phyloP scores from a whole-genome alignment of 1,140 invertebrate species.

The Pachypsylla venusta region DNA sequence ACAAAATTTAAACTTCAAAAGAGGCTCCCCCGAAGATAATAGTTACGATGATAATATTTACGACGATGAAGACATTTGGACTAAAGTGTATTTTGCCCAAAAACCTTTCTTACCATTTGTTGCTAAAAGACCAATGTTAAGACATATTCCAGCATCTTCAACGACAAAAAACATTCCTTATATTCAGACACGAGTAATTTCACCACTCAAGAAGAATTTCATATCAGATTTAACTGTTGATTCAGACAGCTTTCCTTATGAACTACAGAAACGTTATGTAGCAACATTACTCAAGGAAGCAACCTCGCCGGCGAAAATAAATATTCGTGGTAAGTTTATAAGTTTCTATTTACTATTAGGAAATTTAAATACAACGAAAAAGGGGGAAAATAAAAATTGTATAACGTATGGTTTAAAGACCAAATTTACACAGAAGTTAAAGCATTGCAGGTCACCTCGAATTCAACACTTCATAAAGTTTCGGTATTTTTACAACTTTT shows the following conservation, averaged over 20 bases:
- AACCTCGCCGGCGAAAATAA: background rate
- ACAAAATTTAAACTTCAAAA: background rate
- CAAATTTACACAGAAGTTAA: too few species aligned
- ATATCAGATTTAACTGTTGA: background rate
- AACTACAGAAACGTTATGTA: background rate
- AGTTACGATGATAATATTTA: background rate
- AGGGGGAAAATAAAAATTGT: too few species aligned
- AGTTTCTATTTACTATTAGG: too few species aligned
- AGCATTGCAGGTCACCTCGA: too few species aligned
- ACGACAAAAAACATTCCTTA: background rate
- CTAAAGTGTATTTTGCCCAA: background rate
- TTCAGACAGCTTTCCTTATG: background rate
- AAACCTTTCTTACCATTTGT: background rate
- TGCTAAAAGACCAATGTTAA: background rate
- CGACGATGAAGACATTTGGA: background rate
- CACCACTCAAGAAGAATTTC: background rate
- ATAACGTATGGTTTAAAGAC: too few species aligned
- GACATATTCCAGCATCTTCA: background rate
- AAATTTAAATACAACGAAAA: too few species aligned
- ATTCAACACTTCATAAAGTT: too few species aligned
- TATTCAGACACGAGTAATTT: background rate
- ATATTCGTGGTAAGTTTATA: constrained; percentile 1
- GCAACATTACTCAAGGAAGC: background rate
- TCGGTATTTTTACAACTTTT: too few species aligned
- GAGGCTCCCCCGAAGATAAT: background rate